phyloP scores from a whole-genome alignment of 2,113 vertebrate genomes.

The Mesocricetus auratus region DNA sequence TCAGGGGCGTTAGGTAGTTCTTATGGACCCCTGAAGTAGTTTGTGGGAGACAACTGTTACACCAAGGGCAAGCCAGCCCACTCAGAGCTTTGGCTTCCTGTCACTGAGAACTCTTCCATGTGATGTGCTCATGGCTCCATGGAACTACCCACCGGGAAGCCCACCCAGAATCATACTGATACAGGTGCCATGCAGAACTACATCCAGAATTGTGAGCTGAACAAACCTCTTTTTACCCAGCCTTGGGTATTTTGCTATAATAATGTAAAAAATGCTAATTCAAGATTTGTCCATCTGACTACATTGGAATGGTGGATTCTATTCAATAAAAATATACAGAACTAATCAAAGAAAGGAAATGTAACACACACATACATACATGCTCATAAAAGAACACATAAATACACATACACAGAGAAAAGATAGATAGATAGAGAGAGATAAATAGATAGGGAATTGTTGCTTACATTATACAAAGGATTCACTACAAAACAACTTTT shows the following conservation, averaged over 20 bases:
- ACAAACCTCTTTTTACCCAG: not conserved
- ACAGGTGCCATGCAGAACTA: too few species aligned
- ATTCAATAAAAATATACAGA: slow-evolving; percentile 37
- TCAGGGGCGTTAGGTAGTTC: not conserved
- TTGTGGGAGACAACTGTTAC: not conserved
- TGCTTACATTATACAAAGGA: slow-evolving; percentile 45
- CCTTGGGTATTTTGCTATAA: not conserved
- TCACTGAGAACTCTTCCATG: not conserved
- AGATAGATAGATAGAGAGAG: not conserved
- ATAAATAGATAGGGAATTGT: not conserved
- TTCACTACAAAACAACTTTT: not conserved
- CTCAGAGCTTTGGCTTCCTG: not conserved
- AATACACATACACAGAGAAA: not conserved
- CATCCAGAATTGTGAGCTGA: not conserved
- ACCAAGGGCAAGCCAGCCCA: not conserved
- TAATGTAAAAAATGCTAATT: not conserved
- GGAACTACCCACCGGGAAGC: not conserved
- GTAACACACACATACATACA: not conserved
- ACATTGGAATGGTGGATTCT: not conserved
- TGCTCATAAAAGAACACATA: not conserved
- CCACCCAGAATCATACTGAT: not conserved
- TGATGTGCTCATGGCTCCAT: accelerated
- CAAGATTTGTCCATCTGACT: not conserved
- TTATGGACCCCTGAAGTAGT: not conserved
- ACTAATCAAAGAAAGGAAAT: slow-evolving; percentile 9